Evolutionary conservation across 1,140 invertebrate genomes (phyloP).

Genomic region (Epicauta chinensis): DNA sequence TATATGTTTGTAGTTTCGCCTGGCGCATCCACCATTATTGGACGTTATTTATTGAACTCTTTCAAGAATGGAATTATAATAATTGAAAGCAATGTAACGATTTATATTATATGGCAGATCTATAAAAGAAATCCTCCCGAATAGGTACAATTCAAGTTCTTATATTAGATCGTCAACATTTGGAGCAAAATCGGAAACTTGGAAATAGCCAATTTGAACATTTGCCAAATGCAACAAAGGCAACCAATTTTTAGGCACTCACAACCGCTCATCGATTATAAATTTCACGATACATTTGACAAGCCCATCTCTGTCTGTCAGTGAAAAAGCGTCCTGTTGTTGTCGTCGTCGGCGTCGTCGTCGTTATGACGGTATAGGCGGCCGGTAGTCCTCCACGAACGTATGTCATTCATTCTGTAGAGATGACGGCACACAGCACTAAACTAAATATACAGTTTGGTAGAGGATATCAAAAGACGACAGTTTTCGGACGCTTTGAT

Average conservation of each 20-base stretch:
- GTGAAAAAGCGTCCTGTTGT: background rate
- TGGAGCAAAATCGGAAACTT: too few species aligned
- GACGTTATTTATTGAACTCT: too few species aligned
- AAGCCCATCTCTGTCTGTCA: conserved; percentile 21
- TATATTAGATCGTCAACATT: too few species aligned
- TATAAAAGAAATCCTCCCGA: too few species aligned
- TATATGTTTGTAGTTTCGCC: too few species aligned
- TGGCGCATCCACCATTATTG: too few species aligned
- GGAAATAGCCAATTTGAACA: conserved; percentile 6
- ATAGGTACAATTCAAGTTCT: too few species aligned
- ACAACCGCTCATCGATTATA: conserved; percentile 23
- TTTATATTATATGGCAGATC: too few species aligned
- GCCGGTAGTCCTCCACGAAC: background rate
- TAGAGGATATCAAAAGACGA: conserved; percentile 33
- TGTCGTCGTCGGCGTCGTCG: background rate
- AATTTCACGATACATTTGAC: conserved; percentile 28
- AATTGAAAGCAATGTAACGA: too few species aligned
- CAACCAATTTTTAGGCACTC: conserved; percentile 17
- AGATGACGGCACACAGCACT: background rate
- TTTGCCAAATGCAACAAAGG: conserved; percentile 13
- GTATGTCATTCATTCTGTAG: too few species aligned
- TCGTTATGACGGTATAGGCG: background rate
- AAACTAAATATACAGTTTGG: conserved; percentile 23
- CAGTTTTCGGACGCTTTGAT: conserved; percentile 29
- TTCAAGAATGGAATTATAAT: too few species aligned